A percentile compares a stretch with the other conserved stretches of the same genome.
Conservation (phyloP, 2,888 invertebrate species). For the Laothoe populi region DNA sequence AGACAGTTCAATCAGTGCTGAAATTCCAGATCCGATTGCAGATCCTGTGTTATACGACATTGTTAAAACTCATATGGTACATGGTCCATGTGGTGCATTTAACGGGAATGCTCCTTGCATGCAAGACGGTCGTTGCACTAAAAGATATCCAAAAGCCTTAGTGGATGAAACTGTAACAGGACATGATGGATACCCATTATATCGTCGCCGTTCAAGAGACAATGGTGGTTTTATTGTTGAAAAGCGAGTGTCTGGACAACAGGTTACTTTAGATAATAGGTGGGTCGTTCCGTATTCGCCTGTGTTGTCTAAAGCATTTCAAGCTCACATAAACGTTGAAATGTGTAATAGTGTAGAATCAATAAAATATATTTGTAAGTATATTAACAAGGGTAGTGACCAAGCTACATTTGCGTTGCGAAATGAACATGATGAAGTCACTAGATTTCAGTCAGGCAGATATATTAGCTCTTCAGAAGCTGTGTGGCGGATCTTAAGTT, state of each 20-base stretch:
- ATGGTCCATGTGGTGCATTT: constrained; percentile 38
- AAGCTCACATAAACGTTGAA: constrained; percentile 51
- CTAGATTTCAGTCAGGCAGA: constrained; percentile 28
- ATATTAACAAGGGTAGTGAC: constrained; percentile 43
- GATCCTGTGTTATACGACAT: constrained; percentile 35
- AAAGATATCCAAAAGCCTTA: constrained; percentile 32
- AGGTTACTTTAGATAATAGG: constrained; percentile 35
- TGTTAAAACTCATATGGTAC: constrained; percentile 39
- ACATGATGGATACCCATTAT: background rate
- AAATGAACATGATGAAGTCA: constrained; percentile 38
- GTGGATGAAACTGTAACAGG: constrained; percentile 32
- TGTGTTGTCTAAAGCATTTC: constrained; percentile 35
- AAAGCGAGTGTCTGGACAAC: background rate
- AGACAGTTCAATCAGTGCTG: constrained; percentile 24
- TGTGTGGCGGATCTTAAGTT: constrained; percentile 35
- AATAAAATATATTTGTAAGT: constrained; percentile 51
- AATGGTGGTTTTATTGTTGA: background rate
- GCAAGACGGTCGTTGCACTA: constrained; percentile 32
- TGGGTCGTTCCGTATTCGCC: constrained; percentile 42
- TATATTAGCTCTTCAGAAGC: constrained; percentile 37
- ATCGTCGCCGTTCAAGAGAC: background rate
- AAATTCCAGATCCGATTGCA: constrained; percentile 30
- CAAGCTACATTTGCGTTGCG: constrained; percentile 38
- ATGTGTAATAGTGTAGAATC: constrained; percentile 59
- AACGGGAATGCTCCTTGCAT: constrained; percentile 37